A percentile compares a stretch with the other conserved stretches of the same genome.
Conservation (phyloP, 2,888 invertebrate species). For the Hyalella azteca region DNA sequence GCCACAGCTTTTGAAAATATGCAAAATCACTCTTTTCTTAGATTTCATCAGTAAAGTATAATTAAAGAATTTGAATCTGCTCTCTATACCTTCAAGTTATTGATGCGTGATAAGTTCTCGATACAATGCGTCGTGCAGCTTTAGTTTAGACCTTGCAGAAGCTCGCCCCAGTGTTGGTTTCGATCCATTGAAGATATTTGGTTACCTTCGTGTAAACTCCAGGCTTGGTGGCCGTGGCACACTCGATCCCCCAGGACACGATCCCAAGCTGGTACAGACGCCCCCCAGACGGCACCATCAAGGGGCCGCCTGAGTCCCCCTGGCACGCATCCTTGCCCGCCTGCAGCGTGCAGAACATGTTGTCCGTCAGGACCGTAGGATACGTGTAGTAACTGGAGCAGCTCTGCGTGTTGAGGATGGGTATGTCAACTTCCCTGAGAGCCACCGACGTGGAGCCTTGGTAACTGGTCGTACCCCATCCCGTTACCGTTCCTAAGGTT, state of each 20-base stretch:
- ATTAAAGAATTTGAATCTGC: too few species aligned
- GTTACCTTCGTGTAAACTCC: conserved; percentile 49
- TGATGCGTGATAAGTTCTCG: too few species aligned
- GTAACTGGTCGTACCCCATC: conserved; percentile 42
- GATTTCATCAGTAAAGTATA: too few species aligned
- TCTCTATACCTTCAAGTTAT: too few species aligned
- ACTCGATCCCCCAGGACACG: conserved; percentile 46
- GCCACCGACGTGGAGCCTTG: background rate
- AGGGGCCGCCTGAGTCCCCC: conserved; percentile 56
- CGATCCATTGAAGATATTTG: conserved; percentile 47
- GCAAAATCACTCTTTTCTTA: too few species aligned
- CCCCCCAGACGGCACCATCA: conserved; percentile 38
- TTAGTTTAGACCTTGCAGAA: conserved; percentile 1
- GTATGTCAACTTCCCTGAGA: conserved; percentile 36
- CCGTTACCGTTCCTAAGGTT: conserved; percentile 36
- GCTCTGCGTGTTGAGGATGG: conserved; percentile 24
- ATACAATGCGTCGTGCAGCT: too few species aligned
- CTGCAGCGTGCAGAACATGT: conserved; percentile 45
- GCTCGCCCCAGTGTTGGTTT: conserved; percentile 15
- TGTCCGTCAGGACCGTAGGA: conserved; percentile 38
- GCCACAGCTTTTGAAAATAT: too few species aligned
- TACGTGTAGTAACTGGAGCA: background rate
- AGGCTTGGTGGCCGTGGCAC: conserved; percentile 37
- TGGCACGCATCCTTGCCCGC: conserved; percentile 46
- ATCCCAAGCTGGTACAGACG: conserved; percentile 38